Conservation (phyloP, 1,140 invertebrate genomes). For the Panagrolaimus sp. region DNA sequence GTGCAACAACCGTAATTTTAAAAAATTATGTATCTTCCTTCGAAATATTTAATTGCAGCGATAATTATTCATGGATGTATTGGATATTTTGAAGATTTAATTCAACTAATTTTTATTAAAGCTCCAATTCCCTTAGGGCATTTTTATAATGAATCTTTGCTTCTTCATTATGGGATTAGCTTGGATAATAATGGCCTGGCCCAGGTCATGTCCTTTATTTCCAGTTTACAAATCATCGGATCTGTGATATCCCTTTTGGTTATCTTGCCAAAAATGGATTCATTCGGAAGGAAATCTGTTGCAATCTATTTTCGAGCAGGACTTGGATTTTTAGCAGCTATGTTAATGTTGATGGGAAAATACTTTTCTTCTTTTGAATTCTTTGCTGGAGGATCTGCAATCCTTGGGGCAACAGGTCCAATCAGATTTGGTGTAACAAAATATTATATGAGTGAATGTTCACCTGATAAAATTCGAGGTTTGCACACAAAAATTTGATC, state of each 20-base stretch:
- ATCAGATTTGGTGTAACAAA: slow-evolving; percentile 1
- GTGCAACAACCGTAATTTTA: too few relatives aligned
- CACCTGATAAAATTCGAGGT: slow-evolving; percentile 3
- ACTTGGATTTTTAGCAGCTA: neutral
- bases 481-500: too few relatives aligned
- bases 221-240: neutral
- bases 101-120: slow-evolving; percentile 1
- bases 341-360: neutral
- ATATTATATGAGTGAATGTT: neutral
- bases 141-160: slow-evolving; percentile 13
- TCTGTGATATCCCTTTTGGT: neutral
- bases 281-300: neutral
- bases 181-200: neutral
- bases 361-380: neutral
- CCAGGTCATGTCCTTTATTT: too few relatives aligned
- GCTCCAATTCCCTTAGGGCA: neutral
- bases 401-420: neutral
- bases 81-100: neutral
- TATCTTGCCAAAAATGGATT: neutral
- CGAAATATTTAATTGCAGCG: neutral
- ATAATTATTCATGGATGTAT: slow-evolving; percentile 6
- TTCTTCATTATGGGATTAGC: slow-evolving; percentile 4
- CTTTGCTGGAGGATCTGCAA: neutral
- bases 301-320: neutral
- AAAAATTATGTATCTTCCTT: neutral